Percentiles rank a stretch among this genome's conserved stretches.
phyloP scores from a whole-genome alignment of 2,113 vertebrate genomes.

The Albula glossodonta region DNA sequence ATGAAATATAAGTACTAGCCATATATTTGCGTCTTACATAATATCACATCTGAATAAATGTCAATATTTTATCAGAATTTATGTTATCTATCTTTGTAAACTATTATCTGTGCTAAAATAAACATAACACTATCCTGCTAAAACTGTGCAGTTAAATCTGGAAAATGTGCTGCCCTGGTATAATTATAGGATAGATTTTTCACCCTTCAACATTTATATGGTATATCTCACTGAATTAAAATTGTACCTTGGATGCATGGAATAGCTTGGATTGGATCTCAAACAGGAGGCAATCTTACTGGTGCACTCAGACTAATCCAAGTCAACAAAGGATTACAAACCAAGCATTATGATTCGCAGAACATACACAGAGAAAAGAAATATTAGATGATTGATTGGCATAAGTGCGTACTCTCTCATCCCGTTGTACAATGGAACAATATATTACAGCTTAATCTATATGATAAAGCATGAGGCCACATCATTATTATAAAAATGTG shows the following conservation, averaged over 20 bases:
- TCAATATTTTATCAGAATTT: neutral
- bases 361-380: neutral
- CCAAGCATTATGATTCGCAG: neutral
- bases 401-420: neutral
- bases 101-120: neutral
- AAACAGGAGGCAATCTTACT: neutral
- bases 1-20: too few relatives aligned
- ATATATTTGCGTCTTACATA: too few relatives aligned
- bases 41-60: neutral
- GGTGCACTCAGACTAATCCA: neutral
- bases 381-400: neutral
- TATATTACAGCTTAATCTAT: neutral
- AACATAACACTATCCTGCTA: neutral
- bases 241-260: neutral
- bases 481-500: neutral
- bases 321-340: neutral
- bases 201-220: neutral
- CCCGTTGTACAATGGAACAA: neutral
- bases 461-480: neutral
- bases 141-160: neutral
- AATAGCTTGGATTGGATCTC: neutral
- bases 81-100: neutral
- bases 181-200: neutral
- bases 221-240: neutral
- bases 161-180: neutral